A percentile compares a stretch with the other conserved stretches of the same genome.
Evolutionary conservation across 2,888 invertebrate species (phyloP).

Genomic region (Melinaea menophilus): DNA sequence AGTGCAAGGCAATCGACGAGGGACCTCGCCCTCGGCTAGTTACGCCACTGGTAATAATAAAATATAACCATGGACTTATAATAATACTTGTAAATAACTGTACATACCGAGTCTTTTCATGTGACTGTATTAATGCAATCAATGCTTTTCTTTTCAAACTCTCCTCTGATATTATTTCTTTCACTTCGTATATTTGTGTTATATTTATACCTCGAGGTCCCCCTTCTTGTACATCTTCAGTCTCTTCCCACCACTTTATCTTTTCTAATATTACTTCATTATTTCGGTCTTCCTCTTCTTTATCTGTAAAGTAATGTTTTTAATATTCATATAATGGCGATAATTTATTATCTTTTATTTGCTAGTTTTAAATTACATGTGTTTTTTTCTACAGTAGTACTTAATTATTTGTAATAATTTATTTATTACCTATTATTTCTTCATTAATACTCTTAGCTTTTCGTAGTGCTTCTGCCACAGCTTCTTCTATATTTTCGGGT

Average conservation of each 20-base stretch:
- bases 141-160: constrained; percentile 38
- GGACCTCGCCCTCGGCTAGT: no score
- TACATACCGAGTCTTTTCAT: constrained; percentile 54
- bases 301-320: constrained; percentile 1
- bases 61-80: no score
- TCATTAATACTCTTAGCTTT: constrained; percentile 38
- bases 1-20: no score
- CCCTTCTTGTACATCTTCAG: constrained; percentile 22
- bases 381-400: no score
- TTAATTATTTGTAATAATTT: neutral
- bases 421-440: constrained; percentile 15
- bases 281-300: constrained; percentile 16
- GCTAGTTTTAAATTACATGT: no score
- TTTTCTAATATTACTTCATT: constrained; percentile 19
- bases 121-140: constrained; percentile 52
- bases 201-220: constrained; percentile 23
- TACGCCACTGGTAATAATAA: no score
- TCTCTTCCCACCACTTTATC: constrained; percentile 44
- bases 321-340: neutral
- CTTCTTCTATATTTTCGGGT: constrained; percentile 38
- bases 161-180: constrained; percentile 45
- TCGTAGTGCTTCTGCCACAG: constrained; percentile 38
- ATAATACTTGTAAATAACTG: no score
- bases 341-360: neutral
- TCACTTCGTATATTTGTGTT: constrained; percentile 30